Base-by-base conservation (phyloP, 2,888 invertebrate species). In the Sphaerophoria taeniata region DNA sequence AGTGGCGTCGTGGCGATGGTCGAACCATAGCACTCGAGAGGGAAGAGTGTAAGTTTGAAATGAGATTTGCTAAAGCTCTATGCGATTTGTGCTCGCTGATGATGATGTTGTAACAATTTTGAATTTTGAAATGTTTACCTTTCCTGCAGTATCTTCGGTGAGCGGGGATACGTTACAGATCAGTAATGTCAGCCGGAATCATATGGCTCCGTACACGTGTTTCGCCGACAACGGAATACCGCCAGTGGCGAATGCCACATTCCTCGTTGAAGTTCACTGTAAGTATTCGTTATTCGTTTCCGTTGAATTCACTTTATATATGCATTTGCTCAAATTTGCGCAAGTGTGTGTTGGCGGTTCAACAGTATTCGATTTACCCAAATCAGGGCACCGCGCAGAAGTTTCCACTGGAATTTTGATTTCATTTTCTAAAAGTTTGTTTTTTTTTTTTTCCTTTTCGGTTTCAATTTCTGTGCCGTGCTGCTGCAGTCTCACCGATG, bases 181-280 rank as follows among this genome's bases (percentile, higher is more conserved):
- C 87, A 96, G 95, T 0, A 94, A 93, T 89, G 94, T 96, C 47
- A 95, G 94, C 87, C 93, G 96, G 76, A 94, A 94, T 77, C 95
- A 96, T 89, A 96, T 95, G 95, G 96, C 96, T 45, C 93, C 93
- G n/a, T 96, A 96, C 90, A 93, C 94, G 85, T 96, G 96, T 89
- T 93, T 94, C 65, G 97, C 97, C 14, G 94, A 95, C 91, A 98
- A 98, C 90, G 98, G 97, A 1, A 95, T 98, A 89, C 95, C 96
- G 51, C 98, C 98, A 0, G 93, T 95, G 31, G 95, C 95, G 33
- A 96, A 95, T 90, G 95, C 96, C 90, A 95, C 95, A 12, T 97
- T 96, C 87, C 94, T 94, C 73, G 94, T 98, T n/a, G 96, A 97
- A 92, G 97, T 98, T 7, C 96, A 97, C 89, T 98, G 98, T 98